A percentile compares a stretch with the other conserved stretches of the same genome.
phyloP scores from a whole-genome alignment of 2,888 invertebrate genomes.

The Brachypalpus laphriformis region DNA sequence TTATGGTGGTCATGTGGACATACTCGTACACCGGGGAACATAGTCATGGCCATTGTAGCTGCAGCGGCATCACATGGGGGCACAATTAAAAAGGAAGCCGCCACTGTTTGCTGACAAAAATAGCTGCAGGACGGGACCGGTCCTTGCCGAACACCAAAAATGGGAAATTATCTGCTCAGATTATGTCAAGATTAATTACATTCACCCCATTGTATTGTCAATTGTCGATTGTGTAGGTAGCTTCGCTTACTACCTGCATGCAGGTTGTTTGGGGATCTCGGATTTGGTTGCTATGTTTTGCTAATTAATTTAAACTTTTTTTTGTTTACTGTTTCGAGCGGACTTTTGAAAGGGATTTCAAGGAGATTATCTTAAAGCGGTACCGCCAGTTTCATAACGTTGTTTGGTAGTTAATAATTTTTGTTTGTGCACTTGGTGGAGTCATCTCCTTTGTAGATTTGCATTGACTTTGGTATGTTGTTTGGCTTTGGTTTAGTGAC shows the following conservation, averaged over 20 bases:
- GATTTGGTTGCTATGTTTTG: constrained; percentile 58
- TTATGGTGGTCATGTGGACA: constrained; percentile 37
- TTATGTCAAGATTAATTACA: constrained; percentile 82
- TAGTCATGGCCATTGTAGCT: constrained; percentile 52
- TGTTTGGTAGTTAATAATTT: constrained; percentile 42
- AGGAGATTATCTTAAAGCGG: constrained; percentile 64
- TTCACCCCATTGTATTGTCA: constrained; percentile 82
- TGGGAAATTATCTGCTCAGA: constrained; percentile 81
- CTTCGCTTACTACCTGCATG: constrained; percentile 8
- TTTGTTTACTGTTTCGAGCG: constrained; percentile 9
- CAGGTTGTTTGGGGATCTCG: constrained; percentile 13
- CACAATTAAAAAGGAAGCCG: constrained; percentile 69
- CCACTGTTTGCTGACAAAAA: constrained; percentile 52
- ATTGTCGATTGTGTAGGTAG: constrained; percentile 74
- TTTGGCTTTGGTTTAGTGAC: constrained; percentile 14
- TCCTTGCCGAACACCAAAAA: constrained; percentile 73
- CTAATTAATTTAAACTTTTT: constrained; percentile 67
- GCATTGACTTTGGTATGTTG: constrained; percentile 53
- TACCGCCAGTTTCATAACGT: constrained; percentile 39
- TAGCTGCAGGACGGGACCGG: constrained; percentile 26
- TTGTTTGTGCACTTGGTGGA: constrained; percentile 22
- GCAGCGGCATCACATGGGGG: background rate
- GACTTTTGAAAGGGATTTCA: constrained; percentile 67
- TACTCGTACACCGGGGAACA: constrained; percentile 29
- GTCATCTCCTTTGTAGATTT: constrained; percentile 29